Percentiles rank a stretch among this genome's conserved stretches.
Conservation (phyloP, 2,888 invertebrate species). For the Cheilosia vulpina region DNA sequence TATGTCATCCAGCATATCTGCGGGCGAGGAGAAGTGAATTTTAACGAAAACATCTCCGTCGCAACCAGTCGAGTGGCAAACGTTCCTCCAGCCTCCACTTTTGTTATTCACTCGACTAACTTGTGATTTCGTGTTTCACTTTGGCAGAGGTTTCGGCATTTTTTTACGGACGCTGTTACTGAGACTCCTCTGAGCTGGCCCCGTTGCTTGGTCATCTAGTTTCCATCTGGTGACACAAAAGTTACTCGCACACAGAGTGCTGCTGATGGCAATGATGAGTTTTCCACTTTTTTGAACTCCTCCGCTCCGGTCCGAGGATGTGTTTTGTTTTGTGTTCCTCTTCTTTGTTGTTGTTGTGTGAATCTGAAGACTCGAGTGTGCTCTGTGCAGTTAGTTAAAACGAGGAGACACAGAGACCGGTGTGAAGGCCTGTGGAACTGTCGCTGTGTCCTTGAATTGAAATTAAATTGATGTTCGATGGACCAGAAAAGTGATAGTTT, state of each 20-base stretch:
- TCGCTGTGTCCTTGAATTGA: constrained; percentile 71
- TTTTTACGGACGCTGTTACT: constrained; percentile 8
- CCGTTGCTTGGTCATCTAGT: constrained; percentile 23
- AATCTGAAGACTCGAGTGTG: background rate
- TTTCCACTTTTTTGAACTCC: constrained; percentile 5
- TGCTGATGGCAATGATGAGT: constrained; percentile 39
- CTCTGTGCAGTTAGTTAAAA: constrained; percentile 7
- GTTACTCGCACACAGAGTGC: background rate
- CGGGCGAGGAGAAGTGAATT: constrained; percentile 33
- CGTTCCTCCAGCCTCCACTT: background rate
- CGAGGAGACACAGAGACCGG: background rate
- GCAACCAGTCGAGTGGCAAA: constrained; percentile 44
- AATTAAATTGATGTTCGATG: constrained; percentile 73
- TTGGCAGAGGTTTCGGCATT: constrained; percentile 3
- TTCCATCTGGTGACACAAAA: constrained; percentile 62
- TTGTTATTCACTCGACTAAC: constrained; percentile 26
- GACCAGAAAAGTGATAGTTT: constrained; percentile 72
- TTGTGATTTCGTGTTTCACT: constrained; percentile 18
- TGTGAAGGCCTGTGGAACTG: constrained; percentile 19
- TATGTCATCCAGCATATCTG: constrained; percentile 34
- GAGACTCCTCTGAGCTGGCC: background rate
- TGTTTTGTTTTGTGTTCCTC: constrained; percentile 6
- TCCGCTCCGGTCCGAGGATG: background rate
- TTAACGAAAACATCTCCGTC: background rate
- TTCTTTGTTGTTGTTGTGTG: constrained; percentile 2